A percentile compares a stretch with the other conserved stretches of the same genome.
These are phyloP conservation scores for Gavia stellata DNA, from an alignment of 2,113 vertebrate genomes.

Conservation along the genomic window DNA sequence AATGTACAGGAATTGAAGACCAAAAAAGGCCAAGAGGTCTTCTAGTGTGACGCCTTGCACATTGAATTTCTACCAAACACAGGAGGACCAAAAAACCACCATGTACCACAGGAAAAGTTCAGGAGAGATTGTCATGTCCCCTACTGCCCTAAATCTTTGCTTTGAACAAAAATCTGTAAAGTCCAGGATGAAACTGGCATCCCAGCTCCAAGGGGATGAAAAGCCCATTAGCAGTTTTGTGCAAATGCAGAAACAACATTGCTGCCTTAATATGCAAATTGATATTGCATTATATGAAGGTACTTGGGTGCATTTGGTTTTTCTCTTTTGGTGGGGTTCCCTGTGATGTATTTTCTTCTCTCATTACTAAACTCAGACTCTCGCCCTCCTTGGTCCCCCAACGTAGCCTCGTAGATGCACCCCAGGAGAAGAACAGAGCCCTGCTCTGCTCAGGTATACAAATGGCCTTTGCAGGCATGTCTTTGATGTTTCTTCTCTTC, in stretches of 20 bases:
- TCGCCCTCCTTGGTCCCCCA: not conserved
- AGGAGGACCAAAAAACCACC: not conserved
- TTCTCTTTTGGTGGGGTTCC: not conserved
- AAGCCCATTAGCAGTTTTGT: not conserved
- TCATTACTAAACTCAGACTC: not conserved
- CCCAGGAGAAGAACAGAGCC: not conserved
- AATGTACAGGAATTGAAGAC: not conserved
- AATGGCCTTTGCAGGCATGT: not conserved
- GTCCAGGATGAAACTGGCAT: not conserved
- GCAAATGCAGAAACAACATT: not conserved
- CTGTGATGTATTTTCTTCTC: not conserved
- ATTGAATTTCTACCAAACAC: not conserved
- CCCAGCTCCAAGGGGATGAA: not conserved
- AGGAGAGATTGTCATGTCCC: not conserved
- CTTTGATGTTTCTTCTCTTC: not conserved
- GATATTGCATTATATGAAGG: not conserved
- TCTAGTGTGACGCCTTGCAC: not conserved
- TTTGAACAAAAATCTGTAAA: not conserved
- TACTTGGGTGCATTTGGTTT: not conserved
- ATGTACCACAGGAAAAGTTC: not conserved
- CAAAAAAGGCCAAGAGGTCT: not conserved
- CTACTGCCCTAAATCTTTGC: not conserved
- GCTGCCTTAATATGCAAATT: not conserved
- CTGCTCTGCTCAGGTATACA: not conserved
- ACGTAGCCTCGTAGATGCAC: not conserved